A percentile compares a stretch with the other conserved stretches of the same genome.
Conservation (phyloP, 2,113 vertebrate genomes). For the Psettodes erumei region DNA sequence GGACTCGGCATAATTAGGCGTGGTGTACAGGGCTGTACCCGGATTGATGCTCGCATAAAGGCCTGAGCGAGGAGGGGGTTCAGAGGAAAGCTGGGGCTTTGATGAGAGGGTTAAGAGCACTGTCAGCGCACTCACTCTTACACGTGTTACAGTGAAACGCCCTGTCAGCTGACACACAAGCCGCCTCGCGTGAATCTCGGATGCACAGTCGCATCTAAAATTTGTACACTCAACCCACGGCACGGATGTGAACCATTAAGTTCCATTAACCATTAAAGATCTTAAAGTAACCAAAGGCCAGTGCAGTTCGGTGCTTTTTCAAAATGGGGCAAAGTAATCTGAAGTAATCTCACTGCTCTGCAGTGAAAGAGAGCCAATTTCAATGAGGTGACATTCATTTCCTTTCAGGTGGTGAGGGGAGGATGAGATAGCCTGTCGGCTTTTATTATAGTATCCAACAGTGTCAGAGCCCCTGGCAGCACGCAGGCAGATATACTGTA, state of each 20-base stretch:
- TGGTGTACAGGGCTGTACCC: slow-evolving; percentile 53
- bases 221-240: not conserved
- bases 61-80: slow-evolving; percentile 49
- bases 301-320: slow-evolving; percentile 19
- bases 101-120: slow-evolving; percentile 69
- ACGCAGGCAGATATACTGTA: slow-evolving; percentile 21
- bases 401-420: slow-evolving; percentile 58
- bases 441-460: slow-evolving; percentile 65
- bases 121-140: slow-evolving; percentile 63
- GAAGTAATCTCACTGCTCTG: slow-evolving; percentile 46
- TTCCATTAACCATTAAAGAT: slow-evolving; percentile 2
- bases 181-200: slow-evolving; percentile 20
- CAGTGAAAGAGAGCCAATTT: slow-evolving; percentile 57
- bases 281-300: slow-evolving; percentile 17
- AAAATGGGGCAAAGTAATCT: slow-evolving; percentile 33
- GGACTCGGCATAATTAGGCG: slow-evolving; percentile 71
- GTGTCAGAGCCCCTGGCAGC: slow-evolving; percentile 42
- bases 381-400: slow-evolving; percentile 70
- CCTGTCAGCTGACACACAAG: slow-evolving; percentile 58
- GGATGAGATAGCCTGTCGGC: slow-evolving; percentile 52
- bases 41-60: slow-evolving; percentile 65
- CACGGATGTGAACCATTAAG: slow-evolving; percentile 6
- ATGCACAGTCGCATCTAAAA: slow-evolving; percentile 3
- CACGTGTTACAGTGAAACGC: slow-evolving; percentile 59
- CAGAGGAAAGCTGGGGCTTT: slow-evolving; percentile 62